Evolutionary conservation across 2,888 invertebrate species (phyloP), one percentile per base, ranked within the genome.

Genomic region (Metellina segmentata): DNA sequence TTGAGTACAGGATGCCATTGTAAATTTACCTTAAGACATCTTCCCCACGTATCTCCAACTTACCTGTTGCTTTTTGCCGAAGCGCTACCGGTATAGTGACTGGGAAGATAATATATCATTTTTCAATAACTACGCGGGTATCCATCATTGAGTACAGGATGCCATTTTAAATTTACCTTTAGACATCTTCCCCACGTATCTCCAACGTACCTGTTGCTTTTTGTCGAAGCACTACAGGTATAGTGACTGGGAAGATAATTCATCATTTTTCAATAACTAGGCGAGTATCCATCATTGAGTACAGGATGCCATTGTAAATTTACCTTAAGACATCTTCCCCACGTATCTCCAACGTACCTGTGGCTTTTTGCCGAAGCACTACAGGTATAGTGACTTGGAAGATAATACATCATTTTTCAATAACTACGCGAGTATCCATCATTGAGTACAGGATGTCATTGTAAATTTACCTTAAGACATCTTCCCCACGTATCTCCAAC

Each of bases 41-140:
- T 91, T 7, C 87, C 88, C 4, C 83, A 88, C 13, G 51, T 91
- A 0, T 83, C 91, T 5, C 87, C 91, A 16, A 83, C 83, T 6
- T 91, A 91, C 74, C 72, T 91, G 19, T 88, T 79, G 88, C 71
- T 91, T 0, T 91, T 91, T 52, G 87, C 91, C 8, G 88, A 91
- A 34, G 91, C 91, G 9, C 70, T 91, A 11, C 87, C 83, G 74
- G 91, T 91, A 79, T 83, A 70, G 4, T 0, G n/a, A 51, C 61
- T 2, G 34, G 34, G 34, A 34, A 34, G 34, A 1, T 34, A 34
- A 34, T 34, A 34, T 4, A 34, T 34, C 34, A 34, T 4, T 34
- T 34, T 34, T 34, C 34, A 34, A 34, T 34, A 34, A 34, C 34
- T 34, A 34, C 34, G 34, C 1, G 34, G 1, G 34, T 34, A 4